These are phyloP conservation scores for Antennarius maculatus DNA, from an alignment of 2,797 vertebrate genomes.

Conservation along the genomic window DNA sequence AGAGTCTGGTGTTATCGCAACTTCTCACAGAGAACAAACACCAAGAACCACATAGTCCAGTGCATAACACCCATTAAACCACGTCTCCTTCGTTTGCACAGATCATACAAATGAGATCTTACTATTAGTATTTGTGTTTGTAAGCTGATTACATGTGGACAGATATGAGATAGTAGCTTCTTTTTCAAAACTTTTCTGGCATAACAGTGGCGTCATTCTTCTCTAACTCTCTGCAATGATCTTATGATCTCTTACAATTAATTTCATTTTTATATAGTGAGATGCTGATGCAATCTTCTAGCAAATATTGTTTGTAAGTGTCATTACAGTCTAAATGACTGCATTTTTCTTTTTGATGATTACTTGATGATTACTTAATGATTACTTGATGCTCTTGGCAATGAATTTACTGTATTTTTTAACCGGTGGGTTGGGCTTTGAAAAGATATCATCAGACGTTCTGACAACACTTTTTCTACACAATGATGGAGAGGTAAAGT, in stretches of 20 bases:
- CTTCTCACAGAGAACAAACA: not conserved
- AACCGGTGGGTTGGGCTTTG: slow-evolving; percentile 36
- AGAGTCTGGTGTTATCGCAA: not conserved
- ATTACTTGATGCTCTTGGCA: slow-evolving; percentile 26
- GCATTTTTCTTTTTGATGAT: not conserved
- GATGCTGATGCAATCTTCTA: slow-evolving; percentile 11
- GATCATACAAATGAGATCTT: not conserved
- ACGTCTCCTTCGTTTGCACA: not conserved
- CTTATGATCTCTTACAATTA: slow-evolving; percentile 32
- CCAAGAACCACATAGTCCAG: not conserved
- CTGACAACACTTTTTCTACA: not conserved
- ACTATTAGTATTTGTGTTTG: not conserved
- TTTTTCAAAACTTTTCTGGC: not conserved
- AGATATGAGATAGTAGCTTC: not conserved
- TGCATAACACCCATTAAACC: not conserved
- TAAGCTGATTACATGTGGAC: too few species aligned
- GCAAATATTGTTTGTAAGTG: slow-evolving; percentile 22
- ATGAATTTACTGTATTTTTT: slow-evolving; percentile 30
- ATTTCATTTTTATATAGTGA: slow-evolving; percentile 23
- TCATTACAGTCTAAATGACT: slow-evolving; percentile 2
- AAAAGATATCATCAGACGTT: slow-evolving; percentile 35
- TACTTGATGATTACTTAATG: too few species aligned
- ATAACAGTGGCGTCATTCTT: not conserved
- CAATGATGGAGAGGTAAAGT: slow-evolving; percentile 2
- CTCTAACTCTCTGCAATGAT: slow-evolving; percentile 9